Evolutionary conservation across 2,797 vertebrate species (phyloP), one percentile per base, ranked within the genome.

Genomic region (Spondyliosoma cantharus): DNA sequence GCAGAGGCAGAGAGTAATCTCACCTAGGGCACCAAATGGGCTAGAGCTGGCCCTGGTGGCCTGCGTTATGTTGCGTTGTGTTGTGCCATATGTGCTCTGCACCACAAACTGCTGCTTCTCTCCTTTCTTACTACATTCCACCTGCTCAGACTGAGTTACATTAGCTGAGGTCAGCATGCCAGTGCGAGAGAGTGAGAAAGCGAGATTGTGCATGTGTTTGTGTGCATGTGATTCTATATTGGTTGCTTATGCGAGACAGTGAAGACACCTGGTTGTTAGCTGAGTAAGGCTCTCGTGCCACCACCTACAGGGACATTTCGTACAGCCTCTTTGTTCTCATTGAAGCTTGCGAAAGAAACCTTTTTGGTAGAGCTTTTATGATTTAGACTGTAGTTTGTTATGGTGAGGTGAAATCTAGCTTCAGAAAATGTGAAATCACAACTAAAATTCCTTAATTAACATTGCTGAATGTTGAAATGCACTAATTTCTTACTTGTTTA

Each of bases 71-170:
- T 54, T 37, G 37, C 11, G 37, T 17, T 76, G 68, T 78, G 56
- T 72, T 71, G 54, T 68, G 43, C 20, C 59, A 46, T 29, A 59
- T 27, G 59, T 37, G 29, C 54, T 76, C 24, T 43, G 60, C n/a
- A 43, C 32, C 43, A 56, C 63, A 1, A 29, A 58, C 68, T 70
- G 53, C 73, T 79, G 65, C 71, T 42, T 77, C 66, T 80, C 68
- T 76, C 5, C 4, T 81, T 73, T 76, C 71, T 71, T 58, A 17
- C n/a, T 58, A 62, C 69, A 86, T 80, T 80, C 60, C 81, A 79
- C 11, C 60, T 56, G 45, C 19, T 52, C 80, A 52, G 58, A 63
- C 59, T 61, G 14, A 16, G 56, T 42, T 77, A 85, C 83, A 68
- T 64, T 67, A 68, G 64, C 63, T 80, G 22, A 52, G 76, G 54